Evolutionary conservation across 2,888 invertebrate genomes (phyloP).

Genomic region (Catocala sponsa): DNA sequence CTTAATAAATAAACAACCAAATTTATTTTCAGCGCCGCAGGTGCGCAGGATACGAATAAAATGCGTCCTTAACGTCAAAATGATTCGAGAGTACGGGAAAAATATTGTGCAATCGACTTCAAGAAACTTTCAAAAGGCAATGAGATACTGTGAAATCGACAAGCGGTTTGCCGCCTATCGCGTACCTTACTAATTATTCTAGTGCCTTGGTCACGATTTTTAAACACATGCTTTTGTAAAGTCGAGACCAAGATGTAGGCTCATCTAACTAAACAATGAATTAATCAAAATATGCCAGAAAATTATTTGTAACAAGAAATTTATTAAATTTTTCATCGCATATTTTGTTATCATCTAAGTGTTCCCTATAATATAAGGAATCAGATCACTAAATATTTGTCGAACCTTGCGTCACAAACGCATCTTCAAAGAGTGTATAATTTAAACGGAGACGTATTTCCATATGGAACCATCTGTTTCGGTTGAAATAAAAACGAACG

Average conservation of each 20-base stretch:
- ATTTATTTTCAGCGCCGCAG: conserved; percentile 61
- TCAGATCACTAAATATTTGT: no score
- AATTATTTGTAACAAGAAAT: no score
- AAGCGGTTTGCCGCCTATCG: conserved; percentile 63
- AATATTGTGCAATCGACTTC: conserved; percentile 62
- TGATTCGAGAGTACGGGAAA: conserved; percentile 55
- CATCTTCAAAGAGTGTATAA: not conserved
- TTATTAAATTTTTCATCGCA: no score
- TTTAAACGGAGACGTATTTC: conserved; percentile 32
- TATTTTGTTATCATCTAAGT: no score
- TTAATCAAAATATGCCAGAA: no score
- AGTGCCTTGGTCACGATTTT: conserved; percentile 78
- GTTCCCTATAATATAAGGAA: no score
- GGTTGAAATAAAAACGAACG: conserved; percentile 30
- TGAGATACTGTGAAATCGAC: conserved; percentile 81
- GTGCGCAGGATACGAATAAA: conserved; percentile 61
- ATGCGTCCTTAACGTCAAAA: conserved; percentile 63
- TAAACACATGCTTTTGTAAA: conserved; percentile 59
- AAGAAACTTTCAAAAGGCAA: conserved; percentile 83
- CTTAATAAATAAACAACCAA: conserved; percentile 61
- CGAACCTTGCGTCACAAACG: no score
- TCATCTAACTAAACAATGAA: no score
- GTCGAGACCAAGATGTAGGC: conserved; percentile 39
- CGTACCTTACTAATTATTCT: conserved; percentile 80
- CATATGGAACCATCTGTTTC: conserved; percentile 32